Evolutionary conservation across 2,888 invertebrate species (phyloP).

Genomic region (Leptopilina drosophilae): DNA sequence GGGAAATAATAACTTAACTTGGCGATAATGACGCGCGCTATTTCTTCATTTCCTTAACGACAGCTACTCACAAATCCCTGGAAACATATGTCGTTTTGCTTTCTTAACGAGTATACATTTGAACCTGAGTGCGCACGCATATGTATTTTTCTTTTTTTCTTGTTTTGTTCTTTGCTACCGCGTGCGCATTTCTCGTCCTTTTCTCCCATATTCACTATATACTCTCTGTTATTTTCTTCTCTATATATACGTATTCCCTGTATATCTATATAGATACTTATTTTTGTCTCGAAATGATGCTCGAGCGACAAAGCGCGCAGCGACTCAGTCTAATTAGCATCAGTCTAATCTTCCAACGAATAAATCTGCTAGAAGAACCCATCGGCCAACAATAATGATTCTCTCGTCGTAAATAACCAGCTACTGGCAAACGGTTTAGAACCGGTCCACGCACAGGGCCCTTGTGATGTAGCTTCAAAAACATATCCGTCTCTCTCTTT

Average conservation of each 20-base stretch:
- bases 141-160: constrained; percentile 52
- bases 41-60: constrained; percentile 35
- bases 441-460: constrained; percentile 40
- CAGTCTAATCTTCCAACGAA: constrained; percentile 64
- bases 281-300: constrained; percentile 59
- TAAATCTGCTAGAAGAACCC: constrained; percentile 65
- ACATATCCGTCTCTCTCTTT: background rate
- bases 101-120: constrained; percentile 53
- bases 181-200: constrained; percentile 39
- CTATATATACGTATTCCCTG: too few relatives aligned
- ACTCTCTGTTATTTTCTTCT: constrained; percentile 17
- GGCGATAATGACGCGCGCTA: constrained; percentile 28
- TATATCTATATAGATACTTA: constrained; percentile 53
- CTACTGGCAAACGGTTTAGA: constrained; percentile 51
- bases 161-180: constrained; percentile 54
- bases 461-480: constrained; percentile 15
- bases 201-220: constrained; percentile 17
- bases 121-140: constrained; percentile 36
- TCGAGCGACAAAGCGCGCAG: constrained; percentile 63
- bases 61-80: constrained; percentile 34
- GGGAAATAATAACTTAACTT: constrained; percentile 23
- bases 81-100: constrained; percentile 50
- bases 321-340: constrained; percentile 71
- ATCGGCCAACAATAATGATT: constrained; percentile 65
- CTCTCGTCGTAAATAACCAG: constrained; percentile 56